Evolutionary conservation across 2,113 vertebrate genomes (phyloP).

Genomic region (Trematocara zebra): DNA sequence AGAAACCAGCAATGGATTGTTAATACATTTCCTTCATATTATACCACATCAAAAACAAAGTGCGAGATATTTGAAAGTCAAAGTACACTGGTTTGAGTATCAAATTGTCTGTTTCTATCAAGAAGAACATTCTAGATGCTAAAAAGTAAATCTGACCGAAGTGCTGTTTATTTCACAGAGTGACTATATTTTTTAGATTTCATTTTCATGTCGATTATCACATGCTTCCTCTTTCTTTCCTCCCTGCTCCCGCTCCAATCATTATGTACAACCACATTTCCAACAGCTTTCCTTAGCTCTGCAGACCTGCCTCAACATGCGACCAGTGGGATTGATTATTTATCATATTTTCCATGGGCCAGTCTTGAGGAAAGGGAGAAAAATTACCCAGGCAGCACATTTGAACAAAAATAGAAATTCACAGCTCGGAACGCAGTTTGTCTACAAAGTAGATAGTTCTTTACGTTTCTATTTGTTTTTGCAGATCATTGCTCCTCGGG

Average conservation of each 20-base stretch:
- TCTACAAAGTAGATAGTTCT: constrained; percentile 61
- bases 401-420: constrained; percentile 54
- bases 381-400: constrained; percentile 19
- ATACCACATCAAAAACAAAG: neutral
- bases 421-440: constrained; percentile 34
- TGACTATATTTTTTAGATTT: neutral
- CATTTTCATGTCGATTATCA: neutral
- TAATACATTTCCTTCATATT: neutral
- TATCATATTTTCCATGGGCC: constrained; percentile 41
- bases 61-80: neutral
- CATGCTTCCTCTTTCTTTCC: neutral
- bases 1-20: neutral
- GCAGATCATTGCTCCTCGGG: constrained; percentile 67
- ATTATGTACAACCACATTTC: constrained; percentile 24
- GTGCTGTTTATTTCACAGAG: neutral
- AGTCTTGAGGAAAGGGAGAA: constrained; percentile 24
- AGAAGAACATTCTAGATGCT: neutral
- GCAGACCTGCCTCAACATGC: constrained; percentile 20
- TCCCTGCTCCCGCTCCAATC: constrained; percentile 10
- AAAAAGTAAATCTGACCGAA: neutral
- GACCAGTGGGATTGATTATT: constrained; percentile 56
- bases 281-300: constrained; percentile 39
- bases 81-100: neutral
- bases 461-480: constrained; percentile 64
- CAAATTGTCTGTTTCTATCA: neutral